Percentiles rank a stretch among this genome's conserved stretches.
phyloP scores from a whole-genome alignment of 2,113 vertebrate species.

The Oceanites oceanicus region DNA sequence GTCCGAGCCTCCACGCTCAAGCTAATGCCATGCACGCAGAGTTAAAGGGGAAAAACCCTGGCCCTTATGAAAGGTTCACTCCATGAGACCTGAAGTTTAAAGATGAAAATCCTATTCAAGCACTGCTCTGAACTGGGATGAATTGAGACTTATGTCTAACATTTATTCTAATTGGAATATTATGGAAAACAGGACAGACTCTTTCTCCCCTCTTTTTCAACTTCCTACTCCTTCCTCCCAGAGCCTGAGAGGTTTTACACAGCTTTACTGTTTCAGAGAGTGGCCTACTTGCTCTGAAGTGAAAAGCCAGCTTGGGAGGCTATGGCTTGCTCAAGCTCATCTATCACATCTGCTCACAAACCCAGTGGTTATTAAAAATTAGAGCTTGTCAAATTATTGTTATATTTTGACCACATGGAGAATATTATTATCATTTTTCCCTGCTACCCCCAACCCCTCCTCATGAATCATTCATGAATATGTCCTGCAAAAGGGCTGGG shows the following conservation, averaged over 20 bases:
- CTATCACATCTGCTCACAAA: slow-evolving; percentile 12
- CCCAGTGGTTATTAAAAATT: slow-evolving; percentile 1
- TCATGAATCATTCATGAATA: neutral
- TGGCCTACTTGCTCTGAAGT: neutral
- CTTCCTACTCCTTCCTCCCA: neutral
- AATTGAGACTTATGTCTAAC: neutral
- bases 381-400: slow-evolving; percentile 2
- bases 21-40: accelerated
- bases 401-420: neutral
- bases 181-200: neutral
- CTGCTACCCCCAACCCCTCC: neutral
- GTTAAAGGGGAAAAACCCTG: neutral
- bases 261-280: neutral
- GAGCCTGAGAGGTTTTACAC: neutral
- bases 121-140: neutral
- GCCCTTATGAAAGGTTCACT: neutral
- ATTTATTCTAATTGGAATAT: neutral
- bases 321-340: neutral
- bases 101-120: neutral
- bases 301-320: slow-evolving; percentile 3
- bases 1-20: accelerated
- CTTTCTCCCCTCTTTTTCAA: neutral
- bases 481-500: neutral
- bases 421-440: neutral
- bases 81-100: neutral